Evolutionary conservation across 1,140 invertebrate genomes (phyloP), one percentile per base, ranked within the genome.

Genomic region (Calliopsis andreniformis): DNA sequence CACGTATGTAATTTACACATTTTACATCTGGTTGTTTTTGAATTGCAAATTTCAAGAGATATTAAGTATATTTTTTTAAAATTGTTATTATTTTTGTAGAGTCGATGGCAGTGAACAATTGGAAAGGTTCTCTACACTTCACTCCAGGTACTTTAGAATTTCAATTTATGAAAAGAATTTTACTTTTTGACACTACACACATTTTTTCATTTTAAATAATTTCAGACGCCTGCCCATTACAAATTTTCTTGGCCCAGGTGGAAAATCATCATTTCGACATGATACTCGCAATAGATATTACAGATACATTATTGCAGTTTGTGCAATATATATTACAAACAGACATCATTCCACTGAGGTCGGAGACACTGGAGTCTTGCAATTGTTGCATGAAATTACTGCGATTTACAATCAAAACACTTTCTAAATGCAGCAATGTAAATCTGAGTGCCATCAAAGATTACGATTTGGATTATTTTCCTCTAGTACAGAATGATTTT

Each of bases 161-260:
- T n/a, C 55, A 30, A 59, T 62, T 23, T 51, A 42, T 3, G 4
- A 8, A 43, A 20, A 0, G 43, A 42, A 56, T 32, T 8, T 20
- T 32, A 70, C 64, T 25, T 39, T 0, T 45, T 62, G 61, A 51
- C n/a, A 75, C 4, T 20, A n/a, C n/a, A n/a, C n/a, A n/a, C n/a
- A n/a, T n/a, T n/a, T n/a, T n/a, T n/a, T n/a, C n/a, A n/a, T n/a
- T n/a, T n/a, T n/a, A n/a, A n/a, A n/a, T 8, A 6, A 20, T 87
- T 89, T 67, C 49, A 90, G 88, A 91, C 77, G 86, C 88, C 43
- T 91, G 91, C 42, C 42, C 87, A 1, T 62, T 92, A 53, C 86
- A 90, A 80, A 87, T 91, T 43, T 89, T 87, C 73, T 51, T 89
- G 10, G 68, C 76, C 14, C 90, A 92, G 70, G 55, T 92, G 20